Conservation (phyloP, 2,113 vertebrate genomes). For the Tyto alba region DNA sequence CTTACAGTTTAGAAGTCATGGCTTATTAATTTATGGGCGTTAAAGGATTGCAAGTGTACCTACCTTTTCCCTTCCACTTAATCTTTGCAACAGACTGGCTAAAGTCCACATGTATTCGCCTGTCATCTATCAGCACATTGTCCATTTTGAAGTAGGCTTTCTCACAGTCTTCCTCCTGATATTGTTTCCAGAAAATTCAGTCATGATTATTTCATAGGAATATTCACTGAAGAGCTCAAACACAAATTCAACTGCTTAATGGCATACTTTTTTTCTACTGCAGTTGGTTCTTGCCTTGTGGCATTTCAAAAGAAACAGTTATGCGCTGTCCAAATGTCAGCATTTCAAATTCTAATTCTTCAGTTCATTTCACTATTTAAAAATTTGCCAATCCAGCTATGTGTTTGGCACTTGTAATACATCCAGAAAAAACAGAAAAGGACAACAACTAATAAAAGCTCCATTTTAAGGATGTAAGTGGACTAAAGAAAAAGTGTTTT, state of each 20-base stretch:
- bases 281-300: neutral
- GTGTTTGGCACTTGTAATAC: neutral
- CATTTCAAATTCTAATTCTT: neutral
- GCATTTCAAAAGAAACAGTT: neutral
- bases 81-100: constrained; percentile 97
- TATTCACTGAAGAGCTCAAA: neutral
- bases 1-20: neutral
- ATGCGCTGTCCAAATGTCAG: neutral
- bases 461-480: neutral
- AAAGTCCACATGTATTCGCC: constrained; percentile 96
- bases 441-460: neutral
- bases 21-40: neutral
- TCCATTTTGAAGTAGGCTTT: constrained; percentile 99
- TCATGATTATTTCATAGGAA: neutral
- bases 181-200: neutral
- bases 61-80: constrained; percentile 98
- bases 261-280: neutral
- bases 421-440: neutral
- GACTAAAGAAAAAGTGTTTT: neutral
- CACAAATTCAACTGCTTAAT: neutral
- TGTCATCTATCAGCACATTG: constrained; percentile 96
- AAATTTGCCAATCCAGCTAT: neutral
- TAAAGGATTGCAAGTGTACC: neutral
- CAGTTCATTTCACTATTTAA: neutral
- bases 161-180: constrained; percentile 93